Evolutionary conservation across 1,140 invertebrate genomes (phyloP), one percentile per base, ranked within the genome.

Genomic region (Sycobia sp.): DNA sequence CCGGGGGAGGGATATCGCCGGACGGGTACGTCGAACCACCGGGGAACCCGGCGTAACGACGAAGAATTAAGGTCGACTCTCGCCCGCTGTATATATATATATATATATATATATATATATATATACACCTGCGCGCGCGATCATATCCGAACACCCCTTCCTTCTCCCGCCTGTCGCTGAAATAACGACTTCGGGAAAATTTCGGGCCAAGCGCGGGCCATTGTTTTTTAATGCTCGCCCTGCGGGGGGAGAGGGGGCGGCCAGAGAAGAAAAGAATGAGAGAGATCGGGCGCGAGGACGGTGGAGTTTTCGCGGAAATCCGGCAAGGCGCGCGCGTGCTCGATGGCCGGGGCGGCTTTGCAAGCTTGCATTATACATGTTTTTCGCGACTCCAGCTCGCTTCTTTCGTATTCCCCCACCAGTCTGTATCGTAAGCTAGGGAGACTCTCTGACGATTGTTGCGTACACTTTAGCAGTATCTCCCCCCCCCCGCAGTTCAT

Each of bases 301-400:
- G n/a, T n/a, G n/a, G n/a, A n/a, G n/a, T n/a, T n/a, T n/a, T n/a
- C n/a, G n/a, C n/a, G n/a, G n/a, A n/a, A n/a, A n/a, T n/a, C n/a
- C n/a, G n/a, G n/a, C n/a, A n/a, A n/a, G n/a, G n/a, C n/a, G n/a
- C n/a, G n/a, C n/a, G n/a, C n/a, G n/a, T n/a, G n/a, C n/a, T n/a
- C 63, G 27, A 44, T 50, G 64, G 50, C 53, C 57, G 38, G 47
- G 56, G 13, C 27, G 47, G 50, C 38, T 39, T 16, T 22, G 36
- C 29, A 22, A 10, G 34, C 38, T 60, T 66, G 58, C 57, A 66
- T 66, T 61, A 66, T 66, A 58, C 58, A 66, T 66, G 58, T 61
- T 22, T n/a, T 38, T 16, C 53, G 18, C 54, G 59, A 62, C 54
- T 62, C 58, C 47, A 41, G 23, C 47, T 57, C 44, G 56, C 57